Base-by-base conservation (phyloP, 1,140 invertebrate species). In the Myzus persicae region DNA sequence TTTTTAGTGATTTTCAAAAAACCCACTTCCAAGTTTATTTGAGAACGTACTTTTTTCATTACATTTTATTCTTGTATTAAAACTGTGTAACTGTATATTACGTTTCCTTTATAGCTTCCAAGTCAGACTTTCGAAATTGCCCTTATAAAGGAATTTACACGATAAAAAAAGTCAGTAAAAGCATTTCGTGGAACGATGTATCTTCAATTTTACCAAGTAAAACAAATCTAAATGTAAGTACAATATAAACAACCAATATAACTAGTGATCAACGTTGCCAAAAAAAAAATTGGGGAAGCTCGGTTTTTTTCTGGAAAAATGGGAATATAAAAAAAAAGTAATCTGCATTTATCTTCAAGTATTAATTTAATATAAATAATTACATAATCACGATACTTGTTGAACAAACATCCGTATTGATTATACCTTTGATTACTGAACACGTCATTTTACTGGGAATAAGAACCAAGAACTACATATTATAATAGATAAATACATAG, bases 71-170 rank as follows among this genome's bases (percentile, higher is more conserved):
- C 31, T n/a, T 67, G 14, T 67, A 67, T 67, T n/a, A 67, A 67
- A 67, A n/a, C 59, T 67, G 59, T 0, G 59, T n/a, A 76, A 76
- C 59, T n/a, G 4, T 85, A 31, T 44, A 85, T 85, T 85, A 31
- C n/a, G 36, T 90, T 90, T 31, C 59, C 3, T 40, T 67, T 90
- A 40, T 54, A 93, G 91, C 91, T 48, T 40, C 46, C 11, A 93
- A 93, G 14, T 93, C 81, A 36, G 91, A 93, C 24, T 93, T n/a
- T 82, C 91, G n/a, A 85, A 93, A 54, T 54, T 93, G 91, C 44
- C 91, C 81, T 51, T 93, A 54, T 31, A 85, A 84, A 93, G 91
- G 91, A n/a, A 93, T 93, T 40, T 85, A 93, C 36, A 14, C n/a
- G 22, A 93, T 93, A 26, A 51, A 82, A n/a, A 93, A 42, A 51